A percentile compares a stretch with the other conserved stretches of the same genome.
These are phyloP conservation scores for Mirounga angustirostris DNA, from an alignment of 2,113 vertebrate genomes.

Conservation along the genomic window DNA sequence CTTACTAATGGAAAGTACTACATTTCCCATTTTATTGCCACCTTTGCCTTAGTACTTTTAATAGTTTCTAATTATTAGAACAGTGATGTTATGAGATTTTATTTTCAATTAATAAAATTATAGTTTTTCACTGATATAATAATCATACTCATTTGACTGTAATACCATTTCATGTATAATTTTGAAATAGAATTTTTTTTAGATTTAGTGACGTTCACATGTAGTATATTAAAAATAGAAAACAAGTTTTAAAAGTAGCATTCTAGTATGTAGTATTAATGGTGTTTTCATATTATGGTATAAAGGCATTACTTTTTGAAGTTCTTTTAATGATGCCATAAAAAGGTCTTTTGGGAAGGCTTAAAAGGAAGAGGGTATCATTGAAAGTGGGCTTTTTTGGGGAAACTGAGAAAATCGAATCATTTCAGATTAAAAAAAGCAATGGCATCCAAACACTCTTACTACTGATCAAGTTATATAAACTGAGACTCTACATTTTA, in stretches of 20 bases:
- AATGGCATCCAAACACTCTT: constrained; percentile 45
- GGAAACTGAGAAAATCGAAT: constrained; percentile 51
- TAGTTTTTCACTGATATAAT: constrained; percentile 58
- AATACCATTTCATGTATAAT: constrained; percentile 65
- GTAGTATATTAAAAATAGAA: constrained; percentile 49
- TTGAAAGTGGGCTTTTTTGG: constrained; percentile 14
- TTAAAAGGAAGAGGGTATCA: constrained; percentile 9
- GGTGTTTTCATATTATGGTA: constrained; percentile 66
- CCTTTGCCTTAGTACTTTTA: constrained; percentile 80
- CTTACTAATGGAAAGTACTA: constrained; percentile 79
- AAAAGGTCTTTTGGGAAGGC: constrained; percentile 45
- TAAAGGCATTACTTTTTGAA: constrained; percentile 78
- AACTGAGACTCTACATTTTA: constrained; percentile 33
- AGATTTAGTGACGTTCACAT: constrained; percentile 56
- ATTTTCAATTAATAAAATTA: constrained; percentile 63
- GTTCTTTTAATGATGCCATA: constrained; percentile 51
- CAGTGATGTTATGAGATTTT: constrained; percentile 58
- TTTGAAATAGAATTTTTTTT: constrained; percentile 54
- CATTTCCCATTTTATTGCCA: constrained; percentile 79
- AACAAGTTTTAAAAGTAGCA: constrained; percentile 11
- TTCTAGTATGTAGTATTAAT: constrained; percentile 31
- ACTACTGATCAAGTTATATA: constrained; percentile 35
- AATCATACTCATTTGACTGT: constrained; percentile 60
- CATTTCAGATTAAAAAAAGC: background rate
- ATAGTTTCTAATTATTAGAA: constrained; percentile 67